phyloP scores from a whole-genome alignment of 1,140 invertebrate species.

The Anadara kagoshimensis region DNA sequence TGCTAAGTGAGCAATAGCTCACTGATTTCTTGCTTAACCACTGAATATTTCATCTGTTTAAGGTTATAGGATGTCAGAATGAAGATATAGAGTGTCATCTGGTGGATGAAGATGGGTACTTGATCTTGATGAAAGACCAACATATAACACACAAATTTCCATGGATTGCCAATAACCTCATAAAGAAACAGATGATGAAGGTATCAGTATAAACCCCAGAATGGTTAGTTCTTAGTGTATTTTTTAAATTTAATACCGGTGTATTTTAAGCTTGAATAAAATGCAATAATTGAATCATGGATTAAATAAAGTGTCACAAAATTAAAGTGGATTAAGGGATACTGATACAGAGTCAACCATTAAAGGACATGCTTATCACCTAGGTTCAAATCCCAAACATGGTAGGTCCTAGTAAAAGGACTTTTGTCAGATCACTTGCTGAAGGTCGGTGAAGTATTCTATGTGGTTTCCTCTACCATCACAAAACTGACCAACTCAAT shows the following conservation, averaged over 20 bases:
- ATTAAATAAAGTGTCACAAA: too few species aligned
- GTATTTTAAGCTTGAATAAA: neutral
- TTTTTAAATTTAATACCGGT: neutral
- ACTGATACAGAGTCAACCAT: too few species aligned
- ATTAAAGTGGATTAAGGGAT: too few species aligned
- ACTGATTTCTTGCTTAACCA: too few species aligned
- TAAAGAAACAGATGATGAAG: neutral
- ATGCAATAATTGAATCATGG: neutral
- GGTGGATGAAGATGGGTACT: neutral
- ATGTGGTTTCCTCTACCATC: neutral
- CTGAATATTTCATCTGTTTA: too few species aligned
- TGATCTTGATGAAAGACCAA: neutral
- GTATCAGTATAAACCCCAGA: neutral
- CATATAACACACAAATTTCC: neutral
- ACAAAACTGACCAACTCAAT: neutral
- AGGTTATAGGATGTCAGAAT: neutral
- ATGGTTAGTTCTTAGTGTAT: neutral
- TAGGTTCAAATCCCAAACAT: too few species aligned
- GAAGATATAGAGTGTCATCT: slow-evolving; percentile 1
- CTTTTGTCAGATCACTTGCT: neutral
- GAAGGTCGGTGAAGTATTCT: neutral
- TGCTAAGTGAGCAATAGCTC: too few species aligned
- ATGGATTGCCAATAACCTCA: neutral
- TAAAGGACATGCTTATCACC: too few species aligned
- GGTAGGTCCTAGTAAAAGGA: neutral